Conservation (phyloP, 2,888 invertebrate genomes). For the Trypoxylon attenuatum region DNA sequence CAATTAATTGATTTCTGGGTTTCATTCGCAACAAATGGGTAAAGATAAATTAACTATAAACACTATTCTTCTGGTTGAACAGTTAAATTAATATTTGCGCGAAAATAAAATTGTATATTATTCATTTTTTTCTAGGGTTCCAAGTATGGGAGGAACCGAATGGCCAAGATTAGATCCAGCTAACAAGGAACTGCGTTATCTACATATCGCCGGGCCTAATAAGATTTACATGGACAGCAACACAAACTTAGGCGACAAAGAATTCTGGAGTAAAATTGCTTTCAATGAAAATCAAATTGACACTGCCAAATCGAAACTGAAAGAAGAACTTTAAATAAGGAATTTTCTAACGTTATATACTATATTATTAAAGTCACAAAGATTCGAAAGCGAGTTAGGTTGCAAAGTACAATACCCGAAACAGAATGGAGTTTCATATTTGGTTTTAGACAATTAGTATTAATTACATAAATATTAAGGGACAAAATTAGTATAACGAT, state of each 20-base stretch:
- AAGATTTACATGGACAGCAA: conserved; percentile 74
- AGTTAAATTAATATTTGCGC: too few species aligned
- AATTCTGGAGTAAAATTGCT: conserved; percentile 80
- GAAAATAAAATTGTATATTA: too few species aligned
- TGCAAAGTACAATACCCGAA: too few species aligned
- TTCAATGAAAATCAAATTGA: conserved; percentile 77
- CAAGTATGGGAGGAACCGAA: conserved; percentile 70
- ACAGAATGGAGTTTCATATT: too few species aligned
- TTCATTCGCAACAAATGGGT: conserved; percentile 80
- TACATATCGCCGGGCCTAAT: conserved; percentile 77
- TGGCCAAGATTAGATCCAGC: conserved; percentile 76
- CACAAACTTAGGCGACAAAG: conserved; percentile 76
- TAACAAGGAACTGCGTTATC: conserved; percentile 74
- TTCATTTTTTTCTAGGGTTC: conserved; percentile 73
- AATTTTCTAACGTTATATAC: neutral
- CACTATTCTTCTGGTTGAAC: neutral
- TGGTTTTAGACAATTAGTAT: too few species aligned
- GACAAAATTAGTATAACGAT: too few species aligned
- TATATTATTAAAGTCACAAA: too few species aligned
- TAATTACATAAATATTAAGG: too few species aligned
- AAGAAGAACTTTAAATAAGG: conserved; percentile 24
- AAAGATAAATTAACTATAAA: conserved; percentile 54
- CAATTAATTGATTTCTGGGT: conserved; percentile 77
- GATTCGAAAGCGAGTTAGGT: too few species aligned
- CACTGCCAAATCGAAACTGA: neutral